Conservation (phyloP, 92 coral and sea anemone genomes). For the Scolanthus callimorphus region DNA sequence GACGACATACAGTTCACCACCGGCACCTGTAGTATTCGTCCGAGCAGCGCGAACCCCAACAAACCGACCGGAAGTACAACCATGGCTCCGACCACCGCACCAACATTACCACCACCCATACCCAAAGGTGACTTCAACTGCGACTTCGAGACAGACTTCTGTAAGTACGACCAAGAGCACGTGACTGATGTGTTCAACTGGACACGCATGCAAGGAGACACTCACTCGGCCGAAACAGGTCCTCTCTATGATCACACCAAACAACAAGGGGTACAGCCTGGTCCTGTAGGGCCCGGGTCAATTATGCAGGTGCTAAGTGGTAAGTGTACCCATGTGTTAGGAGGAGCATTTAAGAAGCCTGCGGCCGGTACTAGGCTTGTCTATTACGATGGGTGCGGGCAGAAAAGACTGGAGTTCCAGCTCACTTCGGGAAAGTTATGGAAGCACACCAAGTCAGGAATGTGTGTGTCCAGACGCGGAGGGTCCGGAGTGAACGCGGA, state of each 20-base stretch:
- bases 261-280: constrained; percentile 69
- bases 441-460: constrained; percentile 49
- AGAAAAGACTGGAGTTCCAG: constrained; percentile 70
- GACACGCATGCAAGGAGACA: constrained; percentile 89
- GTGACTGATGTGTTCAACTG: constrained; percentile 77
- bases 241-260: constrained; percentile 82
- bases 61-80: constrained; percentile 44
- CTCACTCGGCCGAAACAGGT: constrained; percentile 76
- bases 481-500: constrained; percentile 56
- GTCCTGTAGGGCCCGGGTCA: constrained; percentile 88
- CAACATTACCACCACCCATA: constrained; percentile 70
- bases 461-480: constrained; percentile 67
- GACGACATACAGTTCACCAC: constrained; percentile 81
- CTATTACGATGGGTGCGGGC: constrained; percentile 73
- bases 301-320: constrained; percentile 68
- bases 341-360: constrained; percentile 57
- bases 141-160: constrained; percentile 73
- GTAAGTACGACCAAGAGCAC: constrained; percentile 66
- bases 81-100: constrained; percentile 35
- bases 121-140: constrained; percentile 75
- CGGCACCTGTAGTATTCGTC: constrained; percentile 53
- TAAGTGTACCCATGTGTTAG: constrained; percentile 65
- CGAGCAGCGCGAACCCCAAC: constrained; percentile 58
- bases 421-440: constrained; percentile 59
- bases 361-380: constrained; percentile 62